phyloP scores from a whole-genome alignment of 2,888 invertebrate species.

The Diabrotica balteata region DNA sequence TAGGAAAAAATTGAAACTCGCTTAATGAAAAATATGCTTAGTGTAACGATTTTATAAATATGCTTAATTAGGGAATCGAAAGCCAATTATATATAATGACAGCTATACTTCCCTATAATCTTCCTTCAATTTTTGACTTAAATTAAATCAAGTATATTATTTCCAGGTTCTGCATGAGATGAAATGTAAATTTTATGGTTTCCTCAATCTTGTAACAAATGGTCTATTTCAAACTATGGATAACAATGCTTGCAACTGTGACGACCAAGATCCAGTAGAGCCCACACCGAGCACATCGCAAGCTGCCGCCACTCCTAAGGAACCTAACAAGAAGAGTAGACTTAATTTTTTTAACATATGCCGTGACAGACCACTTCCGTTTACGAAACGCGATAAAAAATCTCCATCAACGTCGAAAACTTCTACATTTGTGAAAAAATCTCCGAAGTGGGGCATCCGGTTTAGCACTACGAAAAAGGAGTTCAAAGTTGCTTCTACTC shows the following conservation, averaged over 20 bases:
- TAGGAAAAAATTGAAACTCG: too few relatives aligned
- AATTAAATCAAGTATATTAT: neutral
- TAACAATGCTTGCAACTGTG: slow-evolving; percentile 49
- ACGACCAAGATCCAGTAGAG: slow-evolving; percentile 48
- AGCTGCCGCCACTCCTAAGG: slow-evolving; percentile 45
- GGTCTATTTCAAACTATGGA: slow-evolving; percentile 38
- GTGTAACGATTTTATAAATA: too few relatives aligned
- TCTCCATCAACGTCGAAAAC: slow-evolving; percentile 28
- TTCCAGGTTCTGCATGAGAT: slow-evolving; percentile 29
- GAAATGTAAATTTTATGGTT: slow-evolving; percentile 36
- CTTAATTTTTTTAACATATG: slow-evolving; percentile 55
- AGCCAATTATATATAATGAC: too few relatives aligned
- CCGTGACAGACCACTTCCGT: slow-evolving; percentile 52
- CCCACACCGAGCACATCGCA: slow-evolving; percentile 45
- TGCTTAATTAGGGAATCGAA: too few relatives aligned
- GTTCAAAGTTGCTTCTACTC: slow-evolving; percentile 46
- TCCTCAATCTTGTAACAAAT: slow-evolving; percentile 24
- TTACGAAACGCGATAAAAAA: slow-evolving; percentile 41
- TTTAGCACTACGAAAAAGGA: slow-evolving; percentile 56
- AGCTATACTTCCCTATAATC: too few relatives aligned
- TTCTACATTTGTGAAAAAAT: slow-evolving; percentile 47
- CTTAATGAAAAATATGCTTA: too few relatives aligned
- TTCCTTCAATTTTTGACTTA: neutral
- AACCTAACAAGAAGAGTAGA: slow-evolving; percentile 48
- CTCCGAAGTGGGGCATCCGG: slow-evolving; percentile 57